Conservation (phyloP, 2,113 vertebrate genomes). For the Halichoerus grypus region DNA sequence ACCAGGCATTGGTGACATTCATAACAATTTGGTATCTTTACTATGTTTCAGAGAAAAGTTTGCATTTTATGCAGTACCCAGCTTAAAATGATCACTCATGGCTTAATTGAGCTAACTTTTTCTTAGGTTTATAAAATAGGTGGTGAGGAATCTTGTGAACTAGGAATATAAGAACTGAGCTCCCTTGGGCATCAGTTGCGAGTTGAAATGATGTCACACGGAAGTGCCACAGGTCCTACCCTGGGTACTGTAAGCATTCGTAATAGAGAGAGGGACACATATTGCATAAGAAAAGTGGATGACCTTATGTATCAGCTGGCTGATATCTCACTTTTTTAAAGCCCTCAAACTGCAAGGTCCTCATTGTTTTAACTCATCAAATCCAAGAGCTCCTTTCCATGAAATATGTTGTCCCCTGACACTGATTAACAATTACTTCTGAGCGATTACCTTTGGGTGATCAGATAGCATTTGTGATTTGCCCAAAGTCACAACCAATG, state of each 20-base stretch:
- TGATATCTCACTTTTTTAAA: neutral
- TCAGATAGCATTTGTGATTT: neutral
- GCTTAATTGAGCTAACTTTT: neutral
- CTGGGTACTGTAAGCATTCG: neutral
- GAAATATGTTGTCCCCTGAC: neutral
- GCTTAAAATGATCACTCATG: neutral
- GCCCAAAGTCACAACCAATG: neutral
- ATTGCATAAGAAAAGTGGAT: neutral
- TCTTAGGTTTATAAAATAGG: neutral
- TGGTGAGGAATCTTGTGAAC: neutral
- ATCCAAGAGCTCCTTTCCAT: neutral
- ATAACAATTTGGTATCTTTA: neutral
- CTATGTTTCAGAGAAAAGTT: conserved; percentile 46
- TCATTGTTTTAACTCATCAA: neutral
- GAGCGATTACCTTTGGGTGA: neutral
- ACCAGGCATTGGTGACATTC: neutral
- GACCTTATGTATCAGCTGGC: neutral
- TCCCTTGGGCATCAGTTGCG: neutral
- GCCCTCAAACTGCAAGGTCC: neutral
- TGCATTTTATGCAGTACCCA: neutral
- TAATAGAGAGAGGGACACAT: neutral
- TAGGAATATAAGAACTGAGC: neutral
- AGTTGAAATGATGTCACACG: neutral
- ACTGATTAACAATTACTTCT: neutral
- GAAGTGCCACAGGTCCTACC: neutral